Conservation (phyloP, 2,113 vertebrate species). For the Sorex fumeus region DNA sequence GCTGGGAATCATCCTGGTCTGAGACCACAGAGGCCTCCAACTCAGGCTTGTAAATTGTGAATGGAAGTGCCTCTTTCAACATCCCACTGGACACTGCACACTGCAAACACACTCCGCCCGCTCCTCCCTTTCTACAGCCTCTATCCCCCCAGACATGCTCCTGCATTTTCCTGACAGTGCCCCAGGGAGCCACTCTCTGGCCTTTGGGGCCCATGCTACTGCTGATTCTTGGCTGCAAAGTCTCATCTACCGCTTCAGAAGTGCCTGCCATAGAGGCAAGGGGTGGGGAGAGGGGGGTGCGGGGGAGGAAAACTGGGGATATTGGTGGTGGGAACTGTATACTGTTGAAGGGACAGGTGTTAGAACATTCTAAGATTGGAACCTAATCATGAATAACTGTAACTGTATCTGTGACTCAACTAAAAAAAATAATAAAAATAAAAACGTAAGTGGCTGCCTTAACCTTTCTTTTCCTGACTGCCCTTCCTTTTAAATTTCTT, state of each 20-base stretch:
- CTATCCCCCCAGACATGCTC: not conserved
- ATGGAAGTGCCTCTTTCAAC: not conserved
- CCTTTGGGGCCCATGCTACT: not conserved
- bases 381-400: too few species aligned
- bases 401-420: too few species aligned
- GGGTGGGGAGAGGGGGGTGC: too few species aligned
- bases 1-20: slow-evolving; percentile 90
- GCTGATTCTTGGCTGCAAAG: not conserved
- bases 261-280: not conserved
- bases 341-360: too few species aligned
- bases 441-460: too few species aligned
- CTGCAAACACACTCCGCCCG: too few species aligned
- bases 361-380: too few species aligned
- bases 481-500: too few species aligned
- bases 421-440: too few species aligned
- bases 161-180: not conserved
- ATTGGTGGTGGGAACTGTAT: too few species aligned
- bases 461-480: too few species aligned
- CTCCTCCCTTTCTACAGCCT: not conserved
- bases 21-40: slow-evolving; percentile 91
- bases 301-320: too few species aligned
- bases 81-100: not conserved
- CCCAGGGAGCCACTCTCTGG: not conserved
- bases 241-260: not conserved
- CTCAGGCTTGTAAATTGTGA: slow-evolving; percentile 81